Conservation (phyloP, 2,888 invertebrate genomes). For the Eupithecia dodoneata region DNA sequence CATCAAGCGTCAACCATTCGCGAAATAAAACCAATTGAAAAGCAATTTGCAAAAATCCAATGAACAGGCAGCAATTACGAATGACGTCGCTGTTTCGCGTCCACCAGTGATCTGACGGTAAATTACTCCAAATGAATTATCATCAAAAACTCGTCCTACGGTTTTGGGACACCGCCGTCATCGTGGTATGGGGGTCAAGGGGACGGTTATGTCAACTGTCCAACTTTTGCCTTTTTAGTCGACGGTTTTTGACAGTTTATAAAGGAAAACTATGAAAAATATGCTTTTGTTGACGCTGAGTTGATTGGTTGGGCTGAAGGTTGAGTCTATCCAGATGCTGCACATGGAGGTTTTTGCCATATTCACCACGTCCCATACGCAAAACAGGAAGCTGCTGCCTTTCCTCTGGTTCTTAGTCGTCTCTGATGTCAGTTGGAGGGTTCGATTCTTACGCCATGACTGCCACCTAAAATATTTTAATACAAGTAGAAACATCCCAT, state of each 20-base stretch:
- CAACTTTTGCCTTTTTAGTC: background rate
- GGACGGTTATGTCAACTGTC: background rate
- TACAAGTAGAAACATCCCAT: background rate
- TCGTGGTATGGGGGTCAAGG: background rate
- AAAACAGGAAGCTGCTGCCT: background rate
- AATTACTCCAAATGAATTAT: background rate
- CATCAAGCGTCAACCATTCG: slow-evolving; percentile 8
- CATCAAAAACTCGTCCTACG: background rate
- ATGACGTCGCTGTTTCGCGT: background rate
- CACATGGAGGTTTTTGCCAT: no score
- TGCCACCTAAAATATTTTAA: background rate
- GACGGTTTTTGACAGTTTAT: background rate
- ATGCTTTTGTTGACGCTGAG: background rate
- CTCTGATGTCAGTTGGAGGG: no score
- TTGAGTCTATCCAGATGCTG: no score
- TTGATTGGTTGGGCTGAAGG: no score
- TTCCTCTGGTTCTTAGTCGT: background rate
- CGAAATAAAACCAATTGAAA: slow-evolving; percentile 27
- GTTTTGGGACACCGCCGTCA: background rate
- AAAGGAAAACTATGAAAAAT: background rate
- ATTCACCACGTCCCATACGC: no score
- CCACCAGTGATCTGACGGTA: background rate
- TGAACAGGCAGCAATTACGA: slow-evolving; percentile 9
- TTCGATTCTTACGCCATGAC: no score
- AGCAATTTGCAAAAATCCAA: slow-evolving; percentile 20